Evolutionary conservation across 2,113 vertebrate species (phyloP).

Genomic region (Cheirogaleus medius): DNA sequence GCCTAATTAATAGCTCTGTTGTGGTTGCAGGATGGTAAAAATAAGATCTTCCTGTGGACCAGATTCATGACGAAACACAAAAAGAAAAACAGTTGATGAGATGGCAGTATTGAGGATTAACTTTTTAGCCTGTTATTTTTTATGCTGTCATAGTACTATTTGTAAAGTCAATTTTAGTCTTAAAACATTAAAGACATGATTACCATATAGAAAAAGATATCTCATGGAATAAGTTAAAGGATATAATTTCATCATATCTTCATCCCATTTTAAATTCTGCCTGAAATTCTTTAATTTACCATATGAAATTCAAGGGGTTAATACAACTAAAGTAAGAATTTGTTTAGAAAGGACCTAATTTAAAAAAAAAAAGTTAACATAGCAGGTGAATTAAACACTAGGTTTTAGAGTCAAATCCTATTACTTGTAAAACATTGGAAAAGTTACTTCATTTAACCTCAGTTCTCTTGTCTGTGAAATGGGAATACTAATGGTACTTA

Average conservation of each 20-base stretch:
- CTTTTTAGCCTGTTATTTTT: not conserved
- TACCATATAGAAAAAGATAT: not conserved
- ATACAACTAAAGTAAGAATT: constrained; percentile 24
- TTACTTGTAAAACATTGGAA: not conserved
- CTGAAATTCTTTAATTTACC: not conserved
- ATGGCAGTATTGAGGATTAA: not conserved
- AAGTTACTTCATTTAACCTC: not conserved
- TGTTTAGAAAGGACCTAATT: constrained; percentile 2
- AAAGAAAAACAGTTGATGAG: not conserved
- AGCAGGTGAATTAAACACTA: not conserved
- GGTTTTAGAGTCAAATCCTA: not conserved
- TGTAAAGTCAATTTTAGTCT: not conserved
- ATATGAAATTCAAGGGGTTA: not conserved
- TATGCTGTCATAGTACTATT: not conserved
- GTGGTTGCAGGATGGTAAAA: not conserved
- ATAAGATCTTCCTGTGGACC: not conserved
- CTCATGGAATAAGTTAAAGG: not conserved
- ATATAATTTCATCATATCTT: not conserved
- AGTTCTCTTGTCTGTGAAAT: not conserved
- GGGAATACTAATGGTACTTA: not conserved
- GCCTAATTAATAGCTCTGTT: not conserved
- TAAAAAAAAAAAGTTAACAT: not conserved
- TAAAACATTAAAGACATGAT: constrained; percentile 13
- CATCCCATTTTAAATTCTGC: not conserved
- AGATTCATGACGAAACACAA: not conserved